phyloP scores from a whole-genome alignment of 2,797 vertebrate genomes.

The Lacerta bilineata region DNA sequence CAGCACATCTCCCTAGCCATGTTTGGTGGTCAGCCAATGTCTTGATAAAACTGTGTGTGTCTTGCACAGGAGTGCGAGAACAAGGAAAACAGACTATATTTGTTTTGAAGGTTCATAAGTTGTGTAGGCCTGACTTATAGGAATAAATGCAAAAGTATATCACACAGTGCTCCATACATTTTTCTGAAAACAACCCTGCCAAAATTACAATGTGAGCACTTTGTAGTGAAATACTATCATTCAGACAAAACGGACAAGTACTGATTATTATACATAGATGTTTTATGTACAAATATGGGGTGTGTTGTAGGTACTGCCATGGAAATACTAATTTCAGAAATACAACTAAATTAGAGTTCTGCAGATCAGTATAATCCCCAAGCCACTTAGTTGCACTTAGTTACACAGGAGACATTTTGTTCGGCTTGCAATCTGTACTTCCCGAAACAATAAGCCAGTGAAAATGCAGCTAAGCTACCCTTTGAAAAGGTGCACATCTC shows the following conservation, averaged over 20 bases:
- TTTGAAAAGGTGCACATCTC: no score
- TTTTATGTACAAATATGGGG: background rate
- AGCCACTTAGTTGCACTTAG: no score
- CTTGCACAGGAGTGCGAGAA: background rate
- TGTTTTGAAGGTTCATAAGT: background rate
- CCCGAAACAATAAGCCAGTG: no score
- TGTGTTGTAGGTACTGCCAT: no score
- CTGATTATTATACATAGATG: background rate
- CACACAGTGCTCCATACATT: background rate
- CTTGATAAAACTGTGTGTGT: background rate
- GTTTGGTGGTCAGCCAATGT: background rate
- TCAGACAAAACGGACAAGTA: background rate
- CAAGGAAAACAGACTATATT: background rate
- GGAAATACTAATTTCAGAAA: background rate
- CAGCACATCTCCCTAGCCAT: background rate
- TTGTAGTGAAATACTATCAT: background rate
- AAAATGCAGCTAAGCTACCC: no score
- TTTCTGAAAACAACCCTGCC: background rate
- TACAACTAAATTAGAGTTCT: background rate
- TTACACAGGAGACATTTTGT: no score
- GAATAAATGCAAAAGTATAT: background rate
- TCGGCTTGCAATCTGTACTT: no score
- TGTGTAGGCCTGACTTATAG: background rate
- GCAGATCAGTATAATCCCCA: background rate
- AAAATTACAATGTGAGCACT: background rate